Evolutionary conservation across 1,140 invertebrate species (phyloP), one percentile per base, ranked within the genome.

Genomic region (Vanessa atalanta): DNA sequence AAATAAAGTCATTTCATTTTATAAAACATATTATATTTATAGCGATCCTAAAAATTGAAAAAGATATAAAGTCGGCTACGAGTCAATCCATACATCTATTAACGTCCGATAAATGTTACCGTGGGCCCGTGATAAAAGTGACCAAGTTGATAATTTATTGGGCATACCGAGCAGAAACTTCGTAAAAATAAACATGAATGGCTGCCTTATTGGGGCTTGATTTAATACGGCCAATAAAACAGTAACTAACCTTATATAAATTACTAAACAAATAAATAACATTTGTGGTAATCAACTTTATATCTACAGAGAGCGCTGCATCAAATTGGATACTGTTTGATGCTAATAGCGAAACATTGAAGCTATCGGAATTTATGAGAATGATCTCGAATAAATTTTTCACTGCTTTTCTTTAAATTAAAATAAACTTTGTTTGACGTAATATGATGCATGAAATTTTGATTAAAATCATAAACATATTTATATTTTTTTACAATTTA

Each of bases 211-310:
- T 92, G 90, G 88, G 88, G 83, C 87, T 88, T 92, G 90, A 92
- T 92, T 92, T 92, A 92, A 92, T 90, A 88, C 88, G 79, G 82
- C 80, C 84, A 92, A 92, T 92, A 92, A 92, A 92, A 91, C 90
- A 90, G 89, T 92, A 91, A 92, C 90, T 91, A 92, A 91, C 90
- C 88, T 90, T 89, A 92, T 91, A 92, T 92, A 92, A 91, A 92
- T 92, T 92, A 90, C 88, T 90, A 90, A 92, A 90, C 90, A 91
- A 91, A 92, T 92, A 92, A 91, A 92, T 92, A 92, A 91, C 88
- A 83, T 83, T 80, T 75, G 71, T 89, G 87, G 86, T 85, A 83
- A 89, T 92, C 90, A 91, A 91, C 80, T 86, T 87, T 91, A 90
- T 88, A 79, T 83, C 71, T 72, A 75, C 81, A 73, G 71, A 77